These are phyloP conservation scores for Byasa hedistus DNA, from an alignment of 2,888 invertebrate genomes.

Conservation along the genomic window DNA sequence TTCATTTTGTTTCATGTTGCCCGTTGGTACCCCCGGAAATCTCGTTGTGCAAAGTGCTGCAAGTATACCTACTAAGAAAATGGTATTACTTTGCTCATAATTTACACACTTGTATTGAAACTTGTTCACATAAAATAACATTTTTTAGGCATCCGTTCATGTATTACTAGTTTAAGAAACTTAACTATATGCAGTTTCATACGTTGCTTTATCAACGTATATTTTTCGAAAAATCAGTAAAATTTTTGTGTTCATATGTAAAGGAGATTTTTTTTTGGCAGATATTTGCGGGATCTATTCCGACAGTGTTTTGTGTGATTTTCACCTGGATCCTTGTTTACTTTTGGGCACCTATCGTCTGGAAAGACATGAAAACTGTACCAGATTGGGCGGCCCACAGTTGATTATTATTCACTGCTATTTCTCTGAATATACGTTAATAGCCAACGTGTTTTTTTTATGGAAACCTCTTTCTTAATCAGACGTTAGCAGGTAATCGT, in stretches of 20 bases:
- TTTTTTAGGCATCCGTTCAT: too few relatives aligned
- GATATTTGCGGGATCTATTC: constrained; percentile 55
- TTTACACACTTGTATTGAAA: too few relatives aligned
- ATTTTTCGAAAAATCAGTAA: too few relatives aligned
- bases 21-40: constrained; percentile 80
- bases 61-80: constrained; percentile 57
- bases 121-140: too few relatives aligned
- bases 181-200: too few relatives aligned
- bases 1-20: constrained; percentile 69
- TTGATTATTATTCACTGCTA: neutral
- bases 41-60: constrained; percentile 71
- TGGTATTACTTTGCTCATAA: constrained; percentile 46
- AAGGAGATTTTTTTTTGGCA: constrained; percentile 37
- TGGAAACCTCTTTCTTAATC: too few relatives aligned
- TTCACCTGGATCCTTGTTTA: constrained; percentile 47
- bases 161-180: too few relatives aligned
- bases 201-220: too few relatives aligned
- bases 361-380: constrained; percentile 45
- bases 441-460: neutral
- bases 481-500: too few relatives aligned
- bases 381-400: constrained; percentile 34
- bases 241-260: too few relatives aligned
- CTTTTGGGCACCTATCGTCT: constrained; percentile 56
- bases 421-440: neutral
- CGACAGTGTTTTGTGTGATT: constrained; percentile 47